Evolutionary conservation across 2,888 invertebrate genomes (phyloP), one percentile per base, ranked within the genome.

Genomic region (Phasia obesa): DNA sequence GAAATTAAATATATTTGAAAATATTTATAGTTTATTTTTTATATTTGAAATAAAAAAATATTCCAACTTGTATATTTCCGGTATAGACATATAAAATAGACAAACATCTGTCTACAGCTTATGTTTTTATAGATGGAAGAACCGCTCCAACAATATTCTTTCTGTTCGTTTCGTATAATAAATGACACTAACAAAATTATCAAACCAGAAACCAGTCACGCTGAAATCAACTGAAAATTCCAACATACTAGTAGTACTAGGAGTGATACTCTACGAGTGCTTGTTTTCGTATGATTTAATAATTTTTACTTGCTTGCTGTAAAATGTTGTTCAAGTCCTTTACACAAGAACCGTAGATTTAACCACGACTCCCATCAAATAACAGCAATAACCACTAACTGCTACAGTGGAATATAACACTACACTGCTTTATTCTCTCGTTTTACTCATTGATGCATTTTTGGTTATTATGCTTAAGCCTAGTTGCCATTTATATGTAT

Each of bases 171-270:
- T 49, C 44, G 3, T 38, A 19, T 23, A 49, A 70, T 47, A 70
- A 78, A 64, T 59, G 57, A 57, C 60, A 53, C 25, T 67, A 60
- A 80, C 55, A 47, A 73, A 67, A 80, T 71, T 49, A 47, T 27
- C n/a, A 47, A 60, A 55, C 53, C 53, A 67, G 42, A 38, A 59
- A 73, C 59, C 73, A 80, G 47, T 62, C 31, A 74, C 27, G 67
- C 21, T 80, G 60, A 79, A 73, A 73, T 73, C 59, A 60, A 67
- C 65, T 49, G 21, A 47, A 53, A 67, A 25, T 17, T 53, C 11
- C 21, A 38, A 25, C 35, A 38, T 6, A 35, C 23, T 44, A 25
- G 2, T 15, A 31, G 19, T 5, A 49, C 27, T 25, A 44, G 31
- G 6, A 19, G 11, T 27, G 17, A 13, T 21, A 57, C 27, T 19